Conservation (phyloP, 2,113 vertebrate species). For the Semicossyphus pulcher region DNA sequence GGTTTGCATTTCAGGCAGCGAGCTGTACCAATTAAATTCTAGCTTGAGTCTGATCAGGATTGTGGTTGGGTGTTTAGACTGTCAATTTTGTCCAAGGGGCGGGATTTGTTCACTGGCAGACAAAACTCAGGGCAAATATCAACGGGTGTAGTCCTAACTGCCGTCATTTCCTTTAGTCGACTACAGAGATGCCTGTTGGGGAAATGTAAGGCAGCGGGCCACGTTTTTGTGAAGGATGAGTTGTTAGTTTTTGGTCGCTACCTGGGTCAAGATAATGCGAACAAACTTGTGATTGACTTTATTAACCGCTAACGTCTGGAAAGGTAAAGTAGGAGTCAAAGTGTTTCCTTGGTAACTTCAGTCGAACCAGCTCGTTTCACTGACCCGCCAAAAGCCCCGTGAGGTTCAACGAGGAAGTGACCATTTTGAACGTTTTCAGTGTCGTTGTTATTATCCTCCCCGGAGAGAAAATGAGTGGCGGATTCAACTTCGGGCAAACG, state of each 20-base stretch:
- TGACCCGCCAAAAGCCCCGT: conserved; percentile 72
- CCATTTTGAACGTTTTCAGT: conserved; percentile 41
- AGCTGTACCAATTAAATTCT: not conserved
- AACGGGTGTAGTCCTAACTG: rapidly evolving
- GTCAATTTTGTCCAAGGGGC: not conserved
- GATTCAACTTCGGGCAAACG: conserved; percentile 86
- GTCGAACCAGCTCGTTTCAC: not conserved
- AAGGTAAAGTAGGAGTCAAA: not conserved
- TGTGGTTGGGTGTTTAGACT: not conserved
- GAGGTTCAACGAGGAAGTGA: conserved; percentile 48
- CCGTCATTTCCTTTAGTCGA: conserved; percentile 69
- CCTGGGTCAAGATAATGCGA: not conserved
- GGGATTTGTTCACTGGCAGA: not conserved
- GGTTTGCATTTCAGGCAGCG: not conserved
- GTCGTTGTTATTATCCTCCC: not conserved
- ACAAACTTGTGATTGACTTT: not conserved
- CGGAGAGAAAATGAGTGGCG: conserved; percentile 81
- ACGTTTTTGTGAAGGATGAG: conserved; percentile 63
- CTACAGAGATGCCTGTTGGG: conserved; percentile 39
- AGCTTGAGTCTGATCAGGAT: rapidly evolving
- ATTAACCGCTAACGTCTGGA: not conserved
- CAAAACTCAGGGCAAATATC: not conserved
- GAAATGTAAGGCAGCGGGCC: conserved; percentile 8
- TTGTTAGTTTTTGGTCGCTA: not conserved
- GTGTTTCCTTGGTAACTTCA: not conserved